Evolutionary conservation across 2,888 invertebrate genomes (phyloP), one percentile per base, ranked within the genome.

Genomic region (Euclidia mi): DNA sequence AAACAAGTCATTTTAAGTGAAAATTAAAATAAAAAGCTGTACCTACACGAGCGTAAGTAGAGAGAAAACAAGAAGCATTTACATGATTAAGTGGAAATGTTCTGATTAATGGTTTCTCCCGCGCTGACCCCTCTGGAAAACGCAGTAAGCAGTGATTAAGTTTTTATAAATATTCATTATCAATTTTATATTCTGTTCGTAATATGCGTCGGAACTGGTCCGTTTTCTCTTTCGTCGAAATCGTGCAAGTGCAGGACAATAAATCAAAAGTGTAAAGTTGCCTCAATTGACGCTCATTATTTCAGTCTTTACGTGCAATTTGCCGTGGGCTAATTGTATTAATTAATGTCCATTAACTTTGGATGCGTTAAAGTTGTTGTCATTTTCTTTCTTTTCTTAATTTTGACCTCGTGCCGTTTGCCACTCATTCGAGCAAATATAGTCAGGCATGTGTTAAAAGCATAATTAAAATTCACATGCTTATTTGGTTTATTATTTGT

Each of bases 261-360:
- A 94, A 94, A 94, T 94, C 94, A 94, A 89, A 91, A 91, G 94
- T 93, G 94, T 91, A 93, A 93, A 94, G 93, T 89, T 88, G 89
- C 87, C 90, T 92, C 92, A 90, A 93, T 94, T 94, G 90, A 87
- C 88, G 88, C 91, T 93, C 92, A 94, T 94, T 94, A 94, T 92
- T 89, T 89, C 85, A 88, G 89, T 89, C 85, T 88, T 86, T 90
- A 90, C 87, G 89, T 88, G 89, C 88, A 94, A 94, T 94, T 94
- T 92, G 91, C 94, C 89, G 89, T 80, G 81, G 82, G 86, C 90
- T 94, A 94, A 94, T 94, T 94, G 93, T 93, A 92, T 92, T 94
- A 93, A 94, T 94, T 92, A 94, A 87, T 89, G 88, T 74, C 84
- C 91, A 92, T 93, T 93, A 91, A 86, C 73, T 87, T 87, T 84